Base-by-base conservation (phyloP, 2,797 vertebrate species). In the Scleropages formosus region DNA sequence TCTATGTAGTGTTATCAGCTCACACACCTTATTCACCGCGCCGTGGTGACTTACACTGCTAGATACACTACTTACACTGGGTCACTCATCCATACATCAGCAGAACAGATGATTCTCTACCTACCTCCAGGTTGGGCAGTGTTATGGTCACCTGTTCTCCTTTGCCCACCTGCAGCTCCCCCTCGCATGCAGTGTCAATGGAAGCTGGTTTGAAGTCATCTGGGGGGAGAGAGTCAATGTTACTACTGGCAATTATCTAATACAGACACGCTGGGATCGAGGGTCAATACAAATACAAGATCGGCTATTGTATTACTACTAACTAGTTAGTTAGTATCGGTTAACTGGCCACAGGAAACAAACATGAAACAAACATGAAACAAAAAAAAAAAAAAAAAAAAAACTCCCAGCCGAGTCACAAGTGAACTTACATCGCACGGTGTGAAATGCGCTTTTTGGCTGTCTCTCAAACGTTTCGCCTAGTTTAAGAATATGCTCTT, bases 201-300 rank as follows among this genome's bases (percentile, higher is more conserved):
- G 98, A 99, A 18, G 98, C 98, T 81, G 97, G 98, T 83, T 99
- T 99, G 85, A 99, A 99, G 85, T 99, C 98, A 97, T 99, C 97
- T 99, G 26, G 31, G 31, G 61, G 62, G 73, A 46, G 47, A 13
- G 16, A 4, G 8, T 51, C 9, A 49, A 65, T 22, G 64, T 31
- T 39, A 2, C 31, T 39, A 39, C n/a, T n/a, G 15, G 11, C 49
- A 53, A 16, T 22, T 70, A 53, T 8, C 47, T 20, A 65, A 46
- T 20, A 67, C 10, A 39, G 20, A 20, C 27, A n/a, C n/a, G 67
- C 47, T 67, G n/a, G n/a, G 31, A 47, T 4, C 44, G 11, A 27
- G 15, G 27, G 27, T 8, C 20, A 31, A 59, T 26, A 58, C 22
- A 71, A 0, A 63, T 4, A 20, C 18, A 4, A 9, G 46, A n/a